Evolutionary conservation across 2,797 vertebrate species (phyloP).

Genomic region (Botia kubotai): DNA sequence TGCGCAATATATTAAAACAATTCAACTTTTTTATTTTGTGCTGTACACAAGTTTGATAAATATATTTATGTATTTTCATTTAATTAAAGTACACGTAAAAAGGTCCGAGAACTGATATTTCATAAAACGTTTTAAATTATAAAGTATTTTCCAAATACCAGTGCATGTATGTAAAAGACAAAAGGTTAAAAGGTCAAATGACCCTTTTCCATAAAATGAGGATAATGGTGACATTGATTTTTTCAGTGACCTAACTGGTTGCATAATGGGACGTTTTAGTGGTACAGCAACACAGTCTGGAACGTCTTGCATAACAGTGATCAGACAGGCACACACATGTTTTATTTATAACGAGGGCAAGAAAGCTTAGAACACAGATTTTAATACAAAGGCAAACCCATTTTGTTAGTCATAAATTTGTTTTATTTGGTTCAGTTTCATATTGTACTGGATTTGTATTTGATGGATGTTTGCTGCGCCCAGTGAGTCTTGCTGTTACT

Average conservation of each 20-base stretch:
- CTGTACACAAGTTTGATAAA: too few species aligned
- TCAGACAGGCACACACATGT: background rate
- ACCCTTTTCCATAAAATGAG: background rate
- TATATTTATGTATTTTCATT: too few species aligned
- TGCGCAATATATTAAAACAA: too few species aligned
- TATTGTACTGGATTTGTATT: background rate
- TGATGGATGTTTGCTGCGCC: background rate
- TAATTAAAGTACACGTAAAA: too few species aligned
- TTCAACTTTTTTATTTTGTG: too few species aligned
- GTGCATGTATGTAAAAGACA: too few species aligned
- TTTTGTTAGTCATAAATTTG: background rate
- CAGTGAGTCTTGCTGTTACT: slow-evolving; percentile 13
- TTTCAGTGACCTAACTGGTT: background rate
- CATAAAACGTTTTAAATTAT: too few species aligned
- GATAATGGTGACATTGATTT: background rate
- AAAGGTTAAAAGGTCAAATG: background rate
- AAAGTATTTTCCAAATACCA: too few species aligned
- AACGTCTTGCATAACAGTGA: slow-evolving; percentile 29
- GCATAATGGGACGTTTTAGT: slow-evolving; percentile 4
- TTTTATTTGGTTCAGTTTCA: background rate
- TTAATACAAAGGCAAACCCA: background rate
- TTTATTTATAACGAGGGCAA: background rate
- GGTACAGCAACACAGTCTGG: background rate
- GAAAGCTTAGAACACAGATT: background rate
- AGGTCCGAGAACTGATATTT: too few species aligned